Base-by-base conservation (phyloP, 2,797 vertebrate genomes). In the Orientallactaga sibirica region DNA sequence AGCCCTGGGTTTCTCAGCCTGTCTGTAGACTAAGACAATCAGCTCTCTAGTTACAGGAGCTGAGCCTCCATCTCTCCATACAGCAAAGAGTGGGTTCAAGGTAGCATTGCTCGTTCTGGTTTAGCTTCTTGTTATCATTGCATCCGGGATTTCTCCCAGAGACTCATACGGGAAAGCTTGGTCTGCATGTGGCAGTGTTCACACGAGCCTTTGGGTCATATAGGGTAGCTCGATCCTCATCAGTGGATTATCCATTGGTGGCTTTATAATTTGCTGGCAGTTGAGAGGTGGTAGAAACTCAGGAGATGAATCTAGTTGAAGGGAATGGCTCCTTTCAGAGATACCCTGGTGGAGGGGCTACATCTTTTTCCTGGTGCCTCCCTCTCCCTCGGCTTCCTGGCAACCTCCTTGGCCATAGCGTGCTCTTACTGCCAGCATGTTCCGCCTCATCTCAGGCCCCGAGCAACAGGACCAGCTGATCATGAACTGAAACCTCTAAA, bases 1-100 rank as follows among this genome's bases (percentile, higher is more conserved):
- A 76, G 74, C 33, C 43, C 15, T 19, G 61, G 52, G 82, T 62
- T 74, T 90, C 89, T 79, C 82, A 73, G 25, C 29, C 61, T 78
- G 11, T 95, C 43, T 22, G 4, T 14, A 67, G 19, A 27, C 41
- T 9, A 20, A 68, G 25, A 33, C 27, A 70, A 58, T 12, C 0
- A 3, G 29, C 9, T 68, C 14, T 76, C 52, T 84, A 22, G 25
- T 88, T 76, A 77, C 10, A 80, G 71, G 14, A 3, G 77, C 67
- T 64, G 66, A 68, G 9, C 33, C 5, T 14, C 7, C 22, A 9
- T 48, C 6, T 76, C 58, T 82, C 2, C 16, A 16, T 10, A 80
- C 11, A 48, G 15, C 15, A 52, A 2, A 58, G 10, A 80, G 52
- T 52, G 24, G n/a, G 33, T 48, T 48, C 7, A 89, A 48, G 2